Evolutionary conservation across 2,113 vertebrate species (phyloP).

Genomic region (Pseudopodoces humilis): DNA sequence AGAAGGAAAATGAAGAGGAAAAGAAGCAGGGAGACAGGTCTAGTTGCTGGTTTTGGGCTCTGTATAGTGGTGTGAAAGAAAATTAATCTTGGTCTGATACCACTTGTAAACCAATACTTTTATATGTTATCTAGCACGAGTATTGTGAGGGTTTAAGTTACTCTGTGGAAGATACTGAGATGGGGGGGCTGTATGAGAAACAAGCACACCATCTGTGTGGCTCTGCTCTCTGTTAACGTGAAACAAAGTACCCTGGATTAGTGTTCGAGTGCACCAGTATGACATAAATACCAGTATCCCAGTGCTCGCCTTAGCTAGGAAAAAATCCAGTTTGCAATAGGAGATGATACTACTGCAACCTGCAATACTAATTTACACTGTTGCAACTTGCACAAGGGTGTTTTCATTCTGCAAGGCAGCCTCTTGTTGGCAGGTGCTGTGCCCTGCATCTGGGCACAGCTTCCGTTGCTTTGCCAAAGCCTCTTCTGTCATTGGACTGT

Average conservation of each 20-base stretch:
- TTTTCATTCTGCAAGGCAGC: background rate
- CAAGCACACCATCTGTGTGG: background rate
- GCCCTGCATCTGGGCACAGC: background rate
- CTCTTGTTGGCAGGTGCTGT: accelerated
- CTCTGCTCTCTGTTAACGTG: background rate
- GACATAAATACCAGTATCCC: background rate
- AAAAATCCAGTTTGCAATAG: background rate
- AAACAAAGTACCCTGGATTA: background rate
- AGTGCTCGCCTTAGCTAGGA: accelerated
- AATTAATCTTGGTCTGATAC: background rate
- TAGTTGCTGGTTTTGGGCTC: background rate
- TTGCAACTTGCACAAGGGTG: background rate
- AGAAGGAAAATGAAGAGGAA: background rate
- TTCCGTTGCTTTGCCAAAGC: background rate
- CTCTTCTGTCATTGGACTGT: background rate
- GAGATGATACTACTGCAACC: background rate
- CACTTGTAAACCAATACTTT: background rate
- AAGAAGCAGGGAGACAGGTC: background rate
- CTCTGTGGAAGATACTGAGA: background rate
- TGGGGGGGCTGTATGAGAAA: background rate
- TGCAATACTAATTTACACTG: background rate
- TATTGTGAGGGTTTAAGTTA: background rate
- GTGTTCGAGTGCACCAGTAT: background rate
- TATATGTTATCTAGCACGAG: background rate
- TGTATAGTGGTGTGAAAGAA: background rate